These are phyloP conservation scores for Linnaemya tessellans DNA, from an alignment of 2,888 invertebrate genomes.

Conservation along the genomic window DNA sequence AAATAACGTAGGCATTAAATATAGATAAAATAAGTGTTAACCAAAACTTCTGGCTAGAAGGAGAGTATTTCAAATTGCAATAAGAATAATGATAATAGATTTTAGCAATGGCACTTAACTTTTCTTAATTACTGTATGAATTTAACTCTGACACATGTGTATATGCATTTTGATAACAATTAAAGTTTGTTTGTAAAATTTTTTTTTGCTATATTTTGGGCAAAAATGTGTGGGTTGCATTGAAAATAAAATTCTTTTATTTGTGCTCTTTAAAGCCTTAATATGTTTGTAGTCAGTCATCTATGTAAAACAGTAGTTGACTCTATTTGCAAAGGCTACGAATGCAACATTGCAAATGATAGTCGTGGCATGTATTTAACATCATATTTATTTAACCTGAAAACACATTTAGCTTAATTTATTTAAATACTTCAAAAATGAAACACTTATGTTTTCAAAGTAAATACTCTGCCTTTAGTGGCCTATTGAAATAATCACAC, in stretches of 20 bases:
- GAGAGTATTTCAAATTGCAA: not conserved
- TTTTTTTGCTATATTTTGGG: not conserved
- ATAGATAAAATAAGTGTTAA: constrained; percentile 51
- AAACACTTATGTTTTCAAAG: constrained; percentile 4
- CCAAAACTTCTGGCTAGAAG: constrained; percentile 1
- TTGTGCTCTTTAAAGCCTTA: not conserved
- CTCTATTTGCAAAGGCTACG: no score
- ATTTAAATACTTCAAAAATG: not conserved
- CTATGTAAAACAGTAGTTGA: no score
- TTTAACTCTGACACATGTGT: not conserved
- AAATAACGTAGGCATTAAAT: constrained; percentile 33
- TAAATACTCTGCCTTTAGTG: constrained; percentile 1
- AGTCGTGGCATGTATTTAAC: not conserved
- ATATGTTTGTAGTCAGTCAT: not conserved
- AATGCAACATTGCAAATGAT: no score
- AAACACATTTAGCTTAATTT: not conserved
- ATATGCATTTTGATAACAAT: no score
- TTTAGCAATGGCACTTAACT: constrained; percentile 53
- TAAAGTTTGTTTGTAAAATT: no score
- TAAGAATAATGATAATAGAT: constrained; percentile 16
- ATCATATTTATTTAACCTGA: not conserved
- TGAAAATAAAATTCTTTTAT: not conserved
- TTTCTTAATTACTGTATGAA: constrained; percentile 38
- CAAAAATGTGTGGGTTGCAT: not conserved
- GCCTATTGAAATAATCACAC: constrained; percentile 21